Percentiles rank a stretch among this genome's conserved stretches.
Conservation (phyloP, 2,113 vertebrate species). For the Petrocephalus zakoni region DNA sequence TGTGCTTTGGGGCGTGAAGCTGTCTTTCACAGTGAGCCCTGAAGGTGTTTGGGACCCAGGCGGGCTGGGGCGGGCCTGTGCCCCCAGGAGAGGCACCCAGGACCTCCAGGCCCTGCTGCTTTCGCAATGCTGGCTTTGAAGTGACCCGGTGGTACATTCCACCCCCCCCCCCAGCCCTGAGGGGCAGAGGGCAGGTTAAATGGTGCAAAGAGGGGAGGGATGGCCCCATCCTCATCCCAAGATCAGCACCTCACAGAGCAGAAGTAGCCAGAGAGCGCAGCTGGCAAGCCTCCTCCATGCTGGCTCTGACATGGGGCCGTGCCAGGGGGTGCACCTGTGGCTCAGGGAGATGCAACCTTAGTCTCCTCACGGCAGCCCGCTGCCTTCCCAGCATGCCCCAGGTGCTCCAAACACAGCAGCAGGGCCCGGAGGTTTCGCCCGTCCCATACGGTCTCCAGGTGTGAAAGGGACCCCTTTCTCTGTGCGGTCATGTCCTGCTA, state of each 20-base stretch:
- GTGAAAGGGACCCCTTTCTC: background rate
- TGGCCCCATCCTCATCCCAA: background rate
- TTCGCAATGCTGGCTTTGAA: constrained; percentile 8
- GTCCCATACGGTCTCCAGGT: background rate
- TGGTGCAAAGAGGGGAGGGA: background rate
- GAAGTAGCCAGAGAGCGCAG: background rate
- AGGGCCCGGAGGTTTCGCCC: background rate
- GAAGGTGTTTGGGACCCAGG: background rate
- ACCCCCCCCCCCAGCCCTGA: background rate
- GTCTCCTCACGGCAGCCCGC: background rate
- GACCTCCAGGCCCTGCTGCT: background rate
- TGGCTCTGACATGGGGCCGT: background rate
- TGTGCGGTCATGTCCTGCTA: background rate
- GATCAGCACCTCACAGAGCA: background rate
- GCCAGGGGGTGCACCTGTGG: background rate
- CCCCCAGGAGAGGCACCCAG: background rate
- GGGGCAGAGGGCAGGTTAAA: background rate
- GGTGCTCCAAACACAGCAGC: background rate
- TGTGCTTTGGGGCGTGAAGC: background rate
- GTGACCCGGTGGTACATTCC: background rate
- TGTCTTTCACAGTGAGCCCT: background rate
- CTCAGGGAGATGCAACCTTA: background rate
- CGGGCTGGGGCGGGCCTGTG: background rate
- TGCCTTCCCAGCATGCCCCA: background rate
- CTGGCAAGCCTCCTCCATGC: background rate